Evolutionary conservation across 1,140 invertebrate genomes (phyloP).

Genomic region (Drosophila setifemur): DNA sequence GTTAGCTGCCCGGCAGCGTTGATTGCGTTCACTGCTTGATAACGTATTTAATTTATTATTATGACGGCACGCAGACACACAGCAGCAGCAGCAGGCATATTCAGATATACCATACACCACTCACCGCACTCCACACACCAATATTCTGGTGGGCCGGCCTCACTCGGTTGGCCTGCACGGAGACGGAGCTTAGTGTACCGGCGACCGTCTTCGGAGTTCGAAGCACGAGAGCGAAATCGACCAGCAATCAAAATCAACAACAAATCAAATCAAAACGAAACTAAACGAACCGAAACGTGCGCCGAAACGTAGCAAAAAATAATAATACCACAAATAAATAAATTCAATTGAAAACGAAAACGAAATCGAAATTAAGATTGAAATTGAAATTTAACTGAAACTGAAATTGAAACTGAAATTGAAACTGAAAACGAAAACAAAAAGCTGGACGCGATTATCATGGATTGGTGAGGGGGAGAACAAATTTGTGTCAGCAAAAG

Average conservation of each 20-base stretch:
- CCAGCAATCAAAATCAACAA: too few species aligned
- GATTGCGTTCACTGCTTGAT: conserved; percentile 48
- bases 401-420: background rate
- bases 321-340: conserved; percentile 1
- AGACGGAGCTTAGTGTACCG: conserved; percentile 59
- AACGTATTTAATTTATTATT: conserved; percentile 79
- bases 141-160: too few species aligned
- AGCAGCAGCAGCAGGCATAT: background rate
- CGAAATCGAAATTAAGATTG: background rate
- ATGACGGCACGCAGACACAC: conserved; percentile 41
- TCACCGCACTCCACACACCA: background rate
- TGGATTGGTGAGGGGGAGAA: too few species aligned
- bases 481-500: too few species aligned
- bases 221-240: conserved; percentile 47
- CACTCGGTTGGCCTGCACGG: too few species aligned
- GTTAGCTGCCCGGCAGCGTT: too few species aligned
- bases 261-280: too few species aligned
- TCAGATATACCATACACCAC: background rate
- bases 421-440: background rate
- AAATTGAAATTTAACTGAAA: too few species aligned
- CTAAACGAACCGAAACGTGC: conserved; percentile 19
- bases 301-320: conserved; percentile 11
- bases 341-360: background rate
- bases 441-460: too few species aligned
- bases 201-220: conserved; percentile 71